A percentile compares a stretch with the other conserved stretches of the same genome.
phyloP scores from a whole-genome alignment of 2,888 invertebrate species.

The Ypsolopha scabrella region DNA sequence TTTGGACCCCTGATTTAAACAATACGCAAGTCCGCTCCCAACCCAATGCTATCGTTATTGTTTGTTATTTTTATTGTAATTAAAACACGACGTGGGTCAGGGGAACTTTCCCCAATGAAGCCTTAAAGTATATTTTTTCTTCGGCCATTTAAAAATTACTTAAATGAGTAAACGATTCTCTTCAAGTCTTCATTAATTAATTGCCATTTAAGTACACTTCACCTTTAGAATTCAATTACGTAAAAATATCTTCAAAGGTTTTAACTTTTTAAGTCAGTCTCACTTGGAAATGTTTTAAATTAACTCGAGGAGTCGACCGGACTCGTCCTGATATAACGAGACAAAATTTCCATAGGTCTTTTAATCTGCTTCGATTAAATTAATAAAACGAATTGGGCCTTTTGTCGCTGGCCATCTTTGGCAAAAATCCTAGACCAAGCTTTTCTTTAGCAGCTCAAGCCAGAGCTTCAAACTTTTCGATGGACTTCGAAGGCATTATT shows the following conservation, averaged over 20 bases:
- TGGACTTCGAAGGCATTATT: constrained; percentile 6
- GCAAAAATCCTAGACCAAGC: not conserved
- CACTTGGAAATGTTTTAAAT: not conserved
- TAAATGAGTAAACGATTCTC: not conserved
- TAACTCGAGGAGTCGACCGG: too few species aligned
- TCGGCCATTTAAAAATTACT: not conserved
- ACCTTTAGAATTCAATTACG: not conserved
- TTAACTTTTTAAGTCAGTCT: not conserved
- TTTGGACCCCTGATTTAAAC: too few species aligned
- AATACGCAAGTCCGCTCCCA: too few species aligned
- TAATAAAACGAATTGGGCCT: too few species aligned
- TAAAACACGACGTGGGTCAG: too few species aligned
- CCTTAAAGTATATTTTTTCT: too few species aligned
- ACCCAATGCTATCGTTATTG: too few species aligned
- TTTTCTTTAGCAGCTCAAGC: not conserved
- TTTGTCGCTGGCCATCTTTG: not conserved
- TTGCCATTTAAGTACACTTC: not conserved
- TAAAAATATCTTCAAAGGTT: not conserved
- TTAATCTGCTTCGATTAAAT: too few species aligned
- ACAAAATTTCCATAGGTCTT: too few species aligned
- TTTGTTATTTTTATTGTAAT: too few species aligned
- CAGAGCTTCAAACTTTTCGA: not conserved
- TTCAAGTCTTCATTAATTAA: not conserved
- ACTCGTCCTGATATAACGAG: too few species aligned
- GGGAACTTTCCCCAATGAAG: too few species aligned